Evolutionary conservation across 92 coral and sea anemone species (phyloP), one percentile per base, ranked within the genome.

Genomic region (Phenganax subtilis): DNA sequence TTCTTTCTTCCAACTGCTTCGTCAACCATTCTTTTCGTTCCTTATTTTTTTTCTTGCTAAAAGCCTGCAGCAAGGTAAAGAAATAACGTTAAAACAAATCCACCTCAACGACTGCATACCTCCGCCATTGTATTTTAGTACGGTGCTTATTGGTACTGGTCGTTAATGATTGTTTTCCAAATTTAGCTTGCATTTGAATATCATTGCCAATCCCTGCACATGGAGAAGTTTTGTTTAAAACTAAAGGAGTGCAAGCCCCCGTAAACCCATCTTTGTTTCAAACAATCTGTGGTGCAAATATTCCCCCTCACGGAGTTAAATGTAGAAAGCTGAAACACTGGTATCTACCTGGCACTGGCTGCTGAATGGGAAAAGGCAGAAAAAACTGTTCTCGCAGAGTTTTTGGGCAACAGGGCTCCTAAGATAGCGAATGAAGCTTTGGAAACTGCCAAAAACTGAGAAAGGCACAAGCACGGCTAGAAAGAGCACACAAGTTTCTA

Each of bases 11-110:
- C 88, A 94, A 75, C 17, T 91, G 97, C 80, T 83, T 87, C 10
- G 83, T 91, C 77, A 94, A 86, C 98, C 98, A 94, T 61, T 90
- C 91, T 80, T 94, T 94, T 80, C 98, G 86, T 57, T 93, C 97
- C 60, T 69, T 85, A 6, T 91, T 88, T 83, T 92, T 94, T 85
- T 94, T 94, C 89, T 88, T 94, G 81, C 98, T 94, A 87, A 94
- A 94, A 54, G 98, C 98, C 98, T 94, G 57, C 6, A 54, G 75
- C 51, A 51, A 69, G 77, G 54, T 14, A 53, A 44, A 20, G n/a
- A 66, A 6, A 71, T 15, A 3, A 51, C 14, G 16, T 44, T 31
- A 16, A 29, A 66, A 30, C 57, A 9, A 76, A 54, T 47, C 12
- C 17, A 11, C 81, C 11, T 12, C 51, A 73, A 60, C 47, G 20